Conservation (phyloP, 2,888 invertebrate genomes). For the Andrena fulva region DNA sequence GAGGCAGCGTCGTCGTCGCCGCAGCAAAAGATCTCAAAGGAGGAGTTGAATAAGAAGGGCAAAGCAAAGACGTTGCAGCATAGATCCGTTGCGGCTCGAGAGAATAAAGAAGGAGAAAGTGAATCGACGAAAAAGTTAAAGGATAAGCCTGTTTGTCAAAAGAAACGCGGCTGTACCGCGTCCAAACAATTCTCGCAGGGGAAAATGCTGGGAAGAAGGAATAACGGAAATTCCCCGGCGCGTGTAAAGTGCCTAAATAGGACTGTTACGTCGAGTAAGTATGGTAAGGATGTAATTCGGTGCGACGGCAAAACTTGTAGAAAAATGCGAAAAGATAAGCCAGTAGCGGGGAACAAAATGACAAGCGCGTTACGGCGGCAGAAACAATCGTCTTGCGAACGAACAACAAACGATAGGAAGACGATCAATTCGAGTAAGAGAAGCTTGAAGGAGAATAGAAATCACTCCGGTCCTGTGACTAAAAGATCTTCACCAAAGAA, state of each 20-base stretch:
- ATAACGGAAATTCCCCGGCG: slow-evolving; percentile 60
- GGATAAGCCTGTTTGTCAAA: slow-evolving; percentile 69
- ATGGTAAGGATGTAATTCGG: slow-evolving; percentile 65
- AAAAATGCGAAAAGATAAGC: slow-evolving; percentile 77
- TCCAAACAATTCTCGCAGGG: slow-evolving; percentile 60
- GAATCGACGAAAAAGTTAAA: slow-evolving; percentile 60
- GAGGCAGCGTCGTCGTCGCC: slow-evolving; percentile 44
- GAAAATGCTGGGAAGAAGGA: slow-evolving; percentile 57
- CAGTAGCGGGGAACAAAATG: slow-evolving; percentile 49
- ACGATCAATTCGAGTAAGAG: slow-evolving; percentile 65
- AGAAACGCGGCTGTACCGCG: slow-evolving; percentile 66
- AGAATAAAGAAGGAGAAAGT: slow-evolving; percentile 54
- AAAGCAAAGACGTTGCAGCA: slow-evolving; percentile 54
- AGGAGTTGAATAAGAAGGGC: slow-evolving; percentile 60
- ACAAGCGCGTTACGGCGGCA: slow-evolving; percentile 61
- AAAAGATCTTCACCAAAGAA: slow-evolving; percentile 70
- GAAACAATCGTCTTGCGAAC: slow-evolving; percentile 65
- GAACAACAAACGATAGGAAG: slow-evolving; percentile 59
- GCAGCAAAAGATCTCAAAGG: slow-evolving; percentile 53
- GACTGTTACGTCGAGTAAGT: slow-evolving; percentile 66
- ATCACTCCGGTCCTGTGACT: slow-evolving; percentile 58
- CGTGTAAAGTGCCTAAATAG: slow-evolving; percentile 80
- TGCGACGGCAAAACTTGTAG: slow-evolving; percentile 72
- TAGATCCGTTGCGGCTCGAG: slow-evolving; percentile 38
- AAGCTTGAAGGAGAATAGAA: slow-evolving; percentile 78